Conservation (phyloP, 2,797 vertebrate genomes). For the Oreonectes daqikongensis region DNA sequence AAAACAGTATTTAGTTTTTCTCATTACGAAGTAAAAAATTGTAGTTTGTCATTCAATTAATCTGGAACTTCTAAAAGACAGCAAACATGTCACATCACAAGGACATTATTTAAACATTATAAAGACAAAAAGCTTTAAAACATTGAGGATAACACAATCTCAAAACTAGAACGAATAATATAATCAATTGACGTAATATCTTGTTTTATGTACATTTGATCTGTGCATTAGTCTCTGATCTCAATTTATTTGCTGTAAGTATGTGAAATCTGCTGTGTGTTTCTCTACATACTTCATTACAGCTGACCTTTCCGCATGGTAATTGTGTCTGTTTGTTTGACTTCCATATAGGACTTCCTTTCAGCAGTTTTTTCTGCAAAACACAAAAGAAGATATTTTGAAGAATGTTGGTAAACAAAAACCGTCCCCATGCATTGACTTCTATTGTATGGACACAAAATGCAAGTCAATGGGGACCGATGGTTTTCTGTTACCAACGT, state of each 20-base stretch:
- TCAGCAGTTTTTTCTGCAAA: too few relatives aligned
- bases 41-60: background rate
- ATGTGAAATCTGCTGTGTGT: background rate
- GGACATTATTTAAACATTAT: conserved; percentile 3
- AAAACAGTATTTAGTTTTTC: conserved; percentile 60
- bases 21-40: conserved; percentile 7
- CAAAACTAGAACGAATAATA: background rate
- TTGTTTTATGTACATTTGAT: background rate
- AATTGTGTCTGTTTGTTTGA: conserved; percentile 21
- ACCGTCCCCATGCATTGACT: too few relatives aligned
- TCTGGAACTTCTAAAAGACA: background rate
- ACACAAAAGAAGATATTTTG: too few relatives aligned
- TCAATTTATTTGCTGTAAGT: conserved; percentile 5
- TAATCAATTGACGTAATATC: background rate
- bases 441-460: too few relatives aligned
- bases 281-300: conserved; percentile 34
- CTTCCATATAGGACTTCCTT: conserved; percentile 20
- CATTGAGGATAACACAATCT: too few relatives aligned
- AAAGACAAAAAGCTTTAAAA: background rate
- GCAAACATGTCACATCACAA: conserved; percentile 1
- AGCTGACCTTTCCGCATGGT: conserved; percentile 27
- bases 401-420: too few relatives aligned
- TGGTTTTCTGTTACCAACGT: too few relatives aligned
- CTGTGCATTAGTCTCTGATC: background rate
- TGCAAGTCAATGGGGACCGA: too few relatives aligned